A percentile compares a stretch with the other conserved stretches of the same genome.
These are phyloP conservation scores for Conger conger DNA, from an alignment of 2,113 vertebrate genomes.

Conservation along the genomic window DNA sequence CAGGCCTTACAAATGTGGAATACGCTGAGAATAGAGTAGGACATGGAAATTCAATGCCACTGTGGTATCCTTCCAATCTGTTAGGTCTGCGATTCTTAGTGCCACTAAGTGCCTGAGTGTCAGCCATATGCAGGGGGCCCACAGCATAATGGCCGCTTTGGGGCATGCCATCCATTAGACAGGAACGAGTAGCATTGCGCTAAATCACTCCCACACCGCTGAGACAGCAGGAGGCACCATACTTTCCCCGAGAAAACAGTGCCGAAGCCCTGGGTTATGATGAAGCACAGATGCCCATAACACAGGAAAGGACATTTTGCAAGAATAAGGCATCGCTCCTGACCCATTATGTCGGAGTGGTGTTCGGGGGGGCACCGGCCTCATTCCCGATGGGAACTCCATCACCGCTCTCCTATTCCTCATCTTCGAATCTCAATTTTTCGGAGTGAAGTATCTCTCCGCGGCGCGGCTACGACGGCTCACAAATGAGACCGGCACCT, in stretches of 20 bases:
- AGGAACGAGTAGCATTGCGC: background rate
- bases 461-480: background rate
- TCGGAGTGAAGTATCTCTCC: background rate
- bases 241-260: background rate
- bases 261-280: background rate
- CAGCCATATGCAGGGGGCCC: background rate
- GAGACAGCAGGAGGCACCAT: background rate
- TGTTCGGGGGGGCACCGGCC: background rate
- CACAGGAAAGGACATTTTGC: background rate
- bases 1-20: background rate
- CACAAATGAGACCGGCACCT: constrained; percentile 7
- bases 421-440: background rate
- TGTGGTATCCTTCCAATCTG: background rate
- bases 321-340: background rate
- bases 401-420: background rate
- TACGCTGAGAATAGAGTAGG: background rate
- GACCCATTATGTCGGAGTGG: background rate
- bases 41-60: background rate
- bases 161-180: background rate
- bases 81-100: background rate
- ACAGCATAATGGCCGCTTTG: background rate
- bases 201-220: background rate
- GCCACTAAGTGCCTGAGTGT: constrained; percentile 1
- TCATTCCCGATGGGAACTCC: background rate
- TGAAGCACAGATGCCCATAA: background rate